Evolutionary conservation across 2,113 vertebrate species (phyloP), one percentile per base, ranked within the genome.

Genomic region (Cottus gobio): DNA sequence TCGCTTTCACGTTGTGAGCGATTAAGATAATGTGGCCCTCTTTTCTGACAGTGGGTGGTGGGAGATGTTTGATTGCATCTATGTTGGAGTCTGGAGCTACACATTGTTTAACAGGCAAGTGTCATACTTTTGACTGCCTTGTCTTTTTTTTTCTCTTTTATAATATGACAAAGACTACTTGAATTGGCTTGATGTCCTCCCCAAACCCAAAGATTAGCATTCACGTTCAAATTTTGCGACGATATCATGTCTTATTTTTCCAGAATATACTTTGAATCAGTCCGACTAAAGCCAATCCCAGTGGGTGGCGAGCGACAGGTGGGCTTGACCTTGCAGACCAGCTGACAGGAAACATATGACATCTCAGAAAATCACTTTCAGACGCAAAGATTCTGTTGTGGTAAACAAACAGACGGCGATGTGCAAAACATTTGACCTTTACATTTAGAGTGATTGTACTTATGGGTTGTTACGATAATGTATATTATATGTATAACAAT

Each of bases 11-110:
- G 63, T 63, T 48, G 78, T 18, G 37, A 82, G 44, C 37, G 58
- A 44, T 82, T 79, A 56, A 36, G 60, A 48, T 80, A 71, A 83
- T 67, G 69, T 44, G 68, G 22, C 30, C n/a, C 26, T 79, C 34
- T 48, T 1, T 26, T 72, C 26, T 50, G 13, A 57, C 75, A 39
- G 67, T 39, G 28, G 46, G 28, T 26, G 42, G 66, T 58, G 28
- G 13, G 37, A 37, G 54, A 68, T 3, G 31, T 71, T 67, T 71
- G 56, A 72, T 64, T 79, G 18, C 30, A 50, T 76, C 36, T 0
- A 16, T 66, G 52, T 56, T 52, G 37, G 39, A 80, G 61, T 60
- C 34, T 62, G 58, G 1, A 56, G 44, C n/a, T 7, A 64, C 22
- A 54, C 2, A 20, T 20, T 22, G 28, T 39, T 57, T 7, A 66